Evolutionary conservation across 2,888 invertebrate species (phyloP), one percentile per base, ranked within the genome.

Genomic region (Pachydiplax longipennis): DNA sequence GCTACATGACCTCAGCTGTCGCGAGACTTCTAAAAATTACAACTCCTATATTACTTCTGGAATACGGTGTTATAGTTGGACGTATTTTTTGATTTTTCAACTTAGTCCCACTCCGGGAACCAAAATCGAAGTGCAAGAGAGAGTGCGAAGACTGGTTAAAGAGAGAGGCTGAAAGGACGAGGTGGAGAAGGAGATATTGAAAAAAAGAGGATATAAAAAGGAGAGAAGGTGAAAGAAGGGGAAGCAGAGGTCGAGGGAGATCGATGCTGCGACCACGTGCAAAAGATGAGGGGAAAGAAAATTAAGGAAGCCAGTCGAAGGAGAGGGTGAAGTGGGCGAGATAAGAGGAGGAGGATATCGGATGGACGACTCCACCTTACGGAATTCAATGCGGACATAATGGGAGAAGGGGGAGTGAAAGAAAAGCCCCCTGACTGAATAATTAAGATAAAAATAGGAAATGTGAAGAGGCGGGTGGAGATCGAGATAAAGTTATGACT

Each of bases 221-320:
- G 35, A 83, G 35, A 83, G 65, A 44, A 37, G 18, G 35, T 22
- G 35, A 22, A 81, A 90, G 65, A 81, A 61, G 44, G 81, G 81
- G 82, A 90, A 25, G 61, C 65, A 90, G 65, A 82, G 65, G 65
- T 40, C 61, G 90, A 90, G n/a, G 37, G 37, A 6, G 37, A 13
- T 31, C 48, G 48, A 44, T 12, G 65, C 37, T 40, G 81, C n/a
- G 81, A 81, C 1, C 40, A 44, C 15, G 81, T 18, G 81, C 22
- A 48, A 48, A 48, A 25, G n/a, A 31, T 44, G 40, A 40, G 18
- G 13, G 12, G 48, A 48, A 48, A 44, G 44, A 25, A 48, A 65
- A n/a, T 61, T 18, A 61, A 61, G 58, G 81, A n/a, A 40, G 44
- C 13, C 37, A 37, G 44, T 44, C 44, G 44, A 44, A 44, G 44